Evolutionary conservation across 92 coral and sea anemone species (phyloP), one percentile per base, ranked within the genome.

Genomic region (Epizoanthus ramosus): DNA sequence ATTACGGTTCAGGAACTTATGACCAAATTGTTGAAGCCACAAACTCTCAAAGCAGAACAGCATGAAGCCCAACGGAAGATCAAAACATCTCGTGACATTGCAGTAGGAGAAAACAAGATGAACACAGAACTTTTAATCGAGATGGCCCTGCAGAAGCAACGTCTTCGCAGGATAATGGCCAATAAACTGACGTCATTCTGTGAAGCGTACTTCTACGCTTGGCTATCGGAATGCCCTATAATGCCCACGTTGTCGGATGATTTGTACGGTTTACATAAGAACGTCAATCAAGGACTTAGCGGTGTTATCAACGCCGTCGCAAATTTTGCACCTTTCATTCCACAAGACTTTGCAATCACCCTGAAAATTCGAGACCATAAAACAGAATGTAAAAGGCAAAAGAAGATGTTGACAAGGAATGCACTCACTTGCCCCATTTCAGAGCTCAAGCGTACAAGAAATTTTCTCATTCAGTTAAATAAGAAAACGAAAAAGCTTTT

Each of bases 161-260:
- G 90, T 52, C 90, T 87, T 83, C 87, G 90, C 39, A 74, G 73
- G 70, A 82, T 87, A 23, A 87, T 87, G 90, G 87, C 83, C 1
- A 87, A 82, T 21, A 83, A 82, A 45, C 90, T 87, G 41, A 82
- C 83, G 83, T 87, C 83, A 10, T 87, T 87, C 79, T 83, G 90
- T 57, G 87, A 87, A 23, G 54, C 90, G 3, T 87, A 87, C 60
- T 87, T 87, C 83, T 87, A 87, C 72, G 83, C 74, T 79, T 82
- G 90, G 90, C 52, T 87, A 35, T 54, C 87, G 41, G 64, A 53
- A 24, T 87, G 90, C 35, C 87, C 84, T 18, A 83, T 87, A 63
- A 83, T 56, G 52, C 90, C 90, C 3, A 79, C 87, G 35, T 24
- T 87, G 16, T 31, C 79, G 28, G 90, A 87, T 75, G 87, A 87